A percentile compares a stretch with the other conserved stretches of the same genome.
Evolutionary conservation across 2,888 invertebrate species (phyloP).

Genomic region (Pseudolycoriella hygida): DNA sequence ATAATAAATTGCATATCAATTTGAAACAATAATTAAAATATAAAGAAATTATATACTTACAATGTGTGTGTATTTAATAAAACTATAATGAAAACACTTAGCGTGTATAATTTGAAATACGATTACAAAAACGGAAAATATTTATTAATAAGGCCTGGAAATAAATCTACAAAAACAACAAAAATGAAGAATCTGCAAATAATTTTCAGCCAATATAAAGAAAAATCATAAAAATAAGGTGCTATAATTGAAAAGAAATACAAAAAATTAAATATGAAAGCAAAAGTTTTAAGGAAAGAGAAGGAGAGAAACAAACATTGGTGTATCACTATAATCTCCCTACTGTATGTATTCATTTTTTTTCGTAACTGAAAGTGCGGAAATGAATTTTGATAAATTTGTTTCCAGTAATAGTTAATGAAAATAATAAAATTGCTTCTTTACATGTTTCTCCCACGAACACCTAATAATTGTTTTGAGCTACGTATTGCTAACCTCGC

Average conservation of each 20-base stretch:
- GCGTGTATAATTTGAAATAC: not conserved
- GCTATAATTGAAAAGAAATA: not conserved
- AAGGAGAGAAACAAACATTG: not conserved
- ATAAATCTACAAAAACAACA: not conserved
- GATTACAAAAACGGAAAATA: not conserved
- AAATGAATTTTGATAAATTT: too few species aligned
- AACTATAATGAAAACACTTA: too few species aligned
- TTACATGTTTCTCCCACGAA: too few species aligned
- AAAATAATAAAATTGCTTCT: too few species aligned
- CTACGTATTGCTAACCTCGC: too few species aligned
- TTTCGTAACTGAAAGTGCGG: too few species aligned
- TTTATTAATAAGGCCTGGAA: not conserved
- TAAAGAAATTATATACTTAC: not conserved
- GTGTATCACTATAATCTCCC: not conserved
- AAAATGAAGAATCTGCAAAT: not conserved
- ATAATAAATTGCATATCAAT: conserved; percentile 3
- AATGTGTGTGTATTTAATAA: not conserved
- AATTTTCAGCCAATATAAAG: not conserved
- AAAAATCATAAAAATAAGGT: not conserved
- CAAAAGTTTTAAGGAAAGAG: not conserved
- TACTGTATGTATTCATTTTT: too few species aligned
- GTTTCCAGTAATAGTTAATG: too few species aligned
- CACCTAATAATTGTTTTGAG: too few species aligned
- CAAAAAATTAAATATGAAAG: not conserved
- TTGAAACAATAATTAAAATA: conserved; percentile 5